These are phyloP conservation scores for Ephydatia muelleri DNA, from an alignment of 37 sponge, comb jelly and placozoan species.

Conservation along the genomic window DNA sequence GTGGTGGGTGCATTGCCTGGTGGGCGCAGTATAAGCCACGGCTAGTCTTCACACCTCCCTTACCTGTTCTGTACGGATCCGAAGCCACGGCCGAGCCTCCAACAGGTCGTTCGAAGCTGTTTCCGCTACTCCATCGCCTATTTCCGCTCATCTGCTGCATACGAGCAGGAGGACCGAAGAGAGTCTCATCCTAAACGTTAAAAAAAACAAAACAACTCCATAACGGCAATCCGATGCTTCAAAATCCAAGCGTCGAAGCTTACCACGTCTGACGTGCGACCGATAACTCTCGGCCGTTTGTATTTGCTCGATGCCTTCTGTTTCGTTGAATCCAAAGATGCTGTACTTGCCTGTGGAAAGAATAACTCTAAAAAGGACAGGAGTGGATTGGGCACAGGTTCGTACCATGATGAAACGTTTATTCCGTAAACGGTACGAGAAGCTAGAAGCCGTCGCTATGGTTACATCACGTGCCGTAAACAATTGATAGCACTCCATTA, in stretches of 20 bases:
- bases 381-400: background rate
- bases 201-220: too few species aligned
- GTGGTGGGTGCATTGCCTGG: background rate
- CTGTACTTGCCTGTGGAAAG: conserved; percentile 2
- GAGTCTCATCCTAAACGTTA: conserved; percentile 63
- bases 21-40: too few species aligned
- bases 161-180: conserved; percentile 77
- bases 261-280: conserved; percentile 27
- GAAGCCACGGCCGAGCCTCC: background rate
- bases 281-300: conserved; percentile 24
- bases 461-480: background rate
- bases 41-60: background rate
- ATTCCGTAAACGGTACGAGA: background rate
- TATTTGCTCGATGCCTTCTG: background rate
- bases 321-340: conserved; percentile 18
- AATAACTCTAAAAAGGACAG: background rate
- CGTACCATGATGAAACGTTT: background rate
- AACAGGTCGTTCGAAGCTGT: conserved; percentile 12
- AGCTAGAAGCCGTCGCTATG: background rate
- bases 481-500: too few species aligned
- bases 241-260: background rate
- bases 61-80: background rate
- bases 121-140: conserved; percentile 45
- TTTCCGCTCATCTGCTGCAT: conserved; percentile 83
- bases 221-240: too few species aligned